Percentiles rank a stretch among this genome's conserved stretches.
phyloP scores from a whole-genome alignment of 2,888 invertebrate species.

The Lochmaea crataegi region DNA sequence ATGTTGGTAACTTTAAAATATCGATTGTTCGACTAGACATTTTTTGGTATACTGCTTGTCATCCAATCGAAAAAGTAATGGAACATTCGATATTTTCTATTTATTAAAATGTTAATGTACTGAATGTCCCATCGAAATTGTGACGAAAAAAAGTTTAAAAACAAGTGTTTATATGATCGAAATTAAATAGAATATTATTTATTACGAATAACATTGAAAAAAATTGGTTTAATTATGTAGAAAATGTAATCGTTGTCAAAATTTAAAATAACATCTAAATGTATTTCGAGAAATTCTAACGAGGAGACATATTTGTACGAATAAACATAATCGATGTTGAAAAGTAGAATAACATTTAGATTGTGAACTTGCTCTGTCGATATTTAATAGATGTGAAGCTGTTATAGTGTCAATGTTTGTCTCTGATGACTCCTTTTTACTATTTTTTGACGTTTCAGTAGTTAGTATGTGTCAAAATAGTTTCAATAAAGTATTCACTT shows the following conservation, averaged over 20 bases:
- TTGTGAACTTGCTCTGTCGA: too few species aligned
- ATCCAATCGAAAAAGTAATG: too few species aligned
- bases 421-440: neutral
- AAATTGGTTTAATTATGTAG: conserved; percentile 17
- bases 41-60: too few species aligned
- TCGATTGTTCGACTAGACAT: too few species aligned
- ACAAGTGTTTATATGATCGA: neutral
- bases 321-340: neutral
- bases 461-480: conserved; percentile 27
- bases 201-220: conserved; percentile 7
- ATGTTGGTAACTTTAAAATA: too few species aligned
- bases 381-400: too few species aligned
- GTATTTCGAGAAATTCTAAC: conserved; percentile 1
- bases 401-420: neutral
- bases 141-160: neutral
- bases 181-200: neutral
- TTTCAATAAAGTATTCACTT: conserved; percentile 11
- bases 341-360: neutral
- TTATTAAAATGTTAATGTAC: too few species aligned
- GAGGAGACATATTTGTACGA: neutral
- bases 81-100: too few species aligned
- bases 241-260: conserved; percentile 18
- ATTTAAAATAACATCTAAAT: neutral
- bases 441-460: conserved; percentile 10
- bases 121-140: too few species aligned